Evolutionary conservation across 2,888 invertebrate species (phyloP).

Genomic region (Idaea straminata): DNA sequence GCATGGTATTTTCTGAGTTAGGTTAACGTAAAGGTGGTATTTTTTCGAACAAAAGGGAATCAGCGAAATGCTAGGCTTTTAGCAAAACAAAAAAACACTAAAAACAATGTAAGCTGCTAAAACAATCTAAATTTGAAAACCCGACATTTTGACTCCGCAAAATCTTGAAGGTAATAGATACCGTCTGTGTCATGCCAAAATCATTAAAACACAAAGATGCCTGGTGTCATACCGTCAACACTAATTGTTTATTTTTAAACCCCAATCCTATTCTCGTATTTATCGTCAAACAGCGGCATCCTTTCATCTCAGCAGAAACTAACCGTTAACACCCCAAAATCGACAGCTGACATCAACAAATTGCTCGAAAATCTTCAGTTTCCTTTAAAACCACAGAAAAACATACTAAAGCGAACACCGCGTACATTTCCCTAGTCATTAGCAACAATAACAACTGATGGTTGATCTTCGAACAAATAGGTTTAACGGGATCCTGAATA

Average conservation of each 20-base stretch:
- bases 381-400: not conserved
- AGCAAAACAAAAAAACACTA: too few relatives aligned
- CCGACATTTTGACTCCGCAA: not conserved
- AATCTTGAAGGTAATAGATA: not conserved
- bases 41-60: too few relatives aligned
- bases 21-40: too few relatives aligned
- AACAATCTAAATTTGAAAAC: too few relatives aligned
- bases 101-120: too few relatives aligned
- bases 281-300: not conserved
- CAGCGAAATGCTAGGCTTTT: too few relatives aligned
- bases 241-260: not conserved
- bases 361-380: not conserved
- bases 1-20: too few relatives aligned
- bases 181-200: not conserved
- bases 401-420: not conserved
- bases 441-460: not conserved
- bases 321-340: not conserved
- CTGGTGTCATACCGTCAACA: not conserved
- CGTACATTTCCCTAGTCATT: not conserved
- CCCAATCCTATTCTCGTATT: not conserved
- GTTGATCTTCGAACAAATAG: not conserved
- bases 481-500: not conserved
- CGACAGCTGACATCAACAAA: conserved; percentile 1
- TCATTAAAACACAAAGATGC: not conserved
- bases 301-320: not conserved